A percentile compares a stretch with the other conserved stretches of the same genome.
Evolutionary conservation across 2,797 vertebrate genomes (phyloP).

Genomic region (Amblyopsis hoosieri): DNA sequence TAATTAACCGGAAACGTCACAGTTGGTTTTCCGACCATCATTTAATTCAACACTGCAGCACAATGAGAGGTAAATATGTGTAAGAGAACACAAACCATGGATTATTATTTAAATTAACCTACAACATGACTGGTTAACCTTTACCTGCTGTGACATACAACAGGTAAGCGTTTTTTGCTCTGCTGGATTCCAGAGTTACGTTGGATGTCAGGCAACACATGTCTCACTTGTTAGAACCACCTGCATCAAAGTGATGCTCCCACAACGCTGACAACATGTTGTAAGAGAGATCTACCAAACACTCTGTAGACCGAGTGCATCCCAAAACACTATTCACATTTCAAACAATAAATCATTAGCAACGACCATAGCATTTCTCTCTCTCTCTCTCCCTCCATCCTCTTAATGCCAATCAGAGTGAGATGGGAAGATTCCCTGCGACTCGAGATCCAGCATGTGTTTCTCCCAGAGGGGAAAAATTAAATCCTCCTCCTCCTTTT

Average conservation of each 20-base stretch:
- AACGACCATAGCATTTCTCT: slow-evolving; percentile 66
- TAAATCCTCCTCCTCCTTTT: slow-evolving; percentile 82
- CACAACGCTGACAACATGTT: background rate
- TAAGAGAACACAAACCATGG: no score
- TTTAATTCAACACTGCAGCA: no score
- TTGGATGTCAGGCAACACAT: background rate
- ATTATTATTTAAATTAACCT: no score
- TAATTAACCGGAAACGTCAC: no score
- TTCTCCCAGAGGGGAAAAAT: slow-evolving; percentile 84
- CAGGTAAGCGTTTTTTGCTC: slow-evolving; percentile 18
- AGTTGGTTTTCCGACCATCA: no score
- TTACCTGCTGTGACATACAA: background rate
- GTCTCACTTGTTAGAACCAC: slow-evolving; percentile 9
- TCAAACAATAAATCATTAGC: slow-evolving; percentile 76
- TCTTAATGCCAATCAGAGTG: slow-evolving; percentile 78
- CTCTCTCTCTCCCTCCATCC: slow-evolving; percentile 41
- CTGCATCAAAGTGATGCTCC: slow-evolving; percentile 19
- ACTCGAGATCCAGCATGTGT: slow-evolving; percentile 79
- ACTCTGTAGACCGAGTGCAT: slow-evolving; percentile 52
- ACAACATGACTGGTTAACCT: background rate
- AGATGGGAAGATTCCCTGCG: slow-evolving; percentile 81
- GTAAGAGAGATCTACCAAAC: slow-evolving; percentile 24
- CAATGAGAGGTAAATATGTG: no score
- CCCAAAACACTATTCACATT: slow-evolving; percentile 61
- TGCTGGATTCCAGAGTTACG: background rate